Evolutionary conservation across 2,888 invertebrate species (phyloP).

Genomic region (Drosophila limbata): DNA sequence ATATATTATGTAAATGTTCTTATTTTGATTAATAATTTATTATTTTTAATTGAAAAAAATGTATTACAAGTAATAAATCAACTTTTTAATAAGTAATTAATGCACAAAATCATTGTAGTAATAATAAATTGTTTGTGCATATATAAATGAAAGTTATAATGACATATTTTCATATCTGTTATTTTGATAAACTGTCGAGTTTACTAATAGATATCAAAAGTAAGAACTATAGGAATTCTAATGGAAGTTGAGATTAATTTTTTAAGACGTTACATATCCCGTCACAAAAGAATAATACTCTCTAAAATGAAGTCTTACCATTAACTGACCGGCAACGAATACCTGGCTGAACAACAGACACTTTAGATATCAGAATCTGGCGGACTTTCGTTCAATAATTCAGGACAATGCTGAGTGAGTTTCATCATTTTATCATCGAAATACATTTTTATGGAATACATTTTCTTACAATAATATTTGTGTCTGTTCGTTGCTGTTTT

Average conservation of each 20-base stretch:
- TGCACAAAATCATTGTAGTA: not conserved
- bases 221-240: not conserved
- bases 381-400: slow-evolving; percentile 14
- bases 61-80: not conserved
- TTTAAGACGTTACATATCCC: not conserved
- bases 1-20: too few relatives aligned
- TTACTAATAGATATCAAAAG: not conserved
- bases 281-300: not conserved
- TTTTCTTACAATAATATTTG: slow-evolving; percentile 8
- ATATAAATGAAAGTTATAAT: not conserved
- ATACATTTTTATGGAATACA: not conserved
- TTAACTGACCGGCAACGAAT: not conserved
- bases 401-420: slow-evolving; percentile 10
- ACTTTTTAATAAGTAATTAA: not conserved
- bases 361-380: slow-evolving; percentile 5
- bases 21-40: too few relatives aligned
- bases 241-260: not conserved
- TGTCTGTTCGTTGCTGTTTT: slow-evolving; percentile 1
- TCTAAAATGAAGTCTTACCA: not conserved
- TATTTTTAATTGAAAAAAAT: too few relatives aligned
- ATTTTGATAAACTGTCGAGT: not conserved
- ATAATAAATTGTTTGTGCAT: too few relatives aligned
- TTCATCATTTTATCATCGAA: not conserved
- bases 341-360: slow-evolving; percentile 2
- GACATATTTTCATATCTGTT: too few relatives aligned